These are phyloP conservation scores for Phrixothrix hirtus DNA, from an alignment of 2,888 invertebrate species.

Conservation along the genomic window DNA sequence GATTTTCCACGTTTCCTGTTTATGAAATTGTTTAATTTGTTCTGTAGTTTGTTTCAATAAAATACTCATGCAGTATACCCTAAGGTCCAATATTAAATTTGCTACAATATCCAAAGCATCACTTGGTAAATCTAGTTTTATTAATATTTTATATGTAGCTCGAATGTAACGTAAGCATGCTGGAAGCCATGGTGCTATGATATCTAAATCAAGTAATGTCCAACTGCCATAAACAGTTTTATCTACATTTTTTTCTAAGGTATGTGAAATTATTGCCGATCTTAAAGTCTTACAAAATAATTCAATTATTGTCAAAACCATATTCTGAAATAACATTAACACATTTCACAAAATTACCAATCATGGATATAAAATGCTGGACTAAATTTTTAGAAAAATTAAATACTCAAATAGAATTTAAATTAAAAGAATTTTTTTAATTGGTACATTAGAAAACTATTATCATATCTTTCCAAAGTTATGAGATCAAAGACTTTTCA, in stretches of 20 bases:
- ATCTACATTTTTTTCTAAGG: constrained; percentile 57
- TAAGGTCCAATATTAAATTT: constrained; percentile 82
- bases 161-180: constrained; percentile 80
- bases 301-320: constrained; percentile 77
- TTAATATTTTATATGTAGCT: constrained; percentile 78
- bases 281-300: constrained; percentile 75
- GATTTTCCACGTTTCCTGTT: constrained; percentile 84
- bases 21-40: constrained; percentile 71
- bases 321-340: constrained; percentile 64
- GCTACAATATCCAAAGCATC: constrained; percentile 86
- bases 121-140: constrained; percentile 83
- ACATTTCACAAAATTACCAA: no score
- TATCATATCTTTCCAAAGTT: no score
- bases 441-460: no score
- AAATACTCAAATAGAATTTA: no score
- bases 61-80: constrained; percentile 82
- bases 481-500: no score
- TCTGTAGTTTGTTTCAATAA: constrained; percentile 84
- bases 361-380: no score
- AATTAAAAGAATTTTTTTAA: no score
- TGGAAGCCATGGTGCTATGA: constrained; percentile 70
- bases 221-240: constrained; percentile 58
- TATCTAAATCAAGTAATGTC: constrained; percentile 60
- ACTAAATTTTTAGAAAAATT: no score
- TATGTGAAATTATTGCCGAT: constrained; percentile 70